Percentiles rank a stretch among this genome's conserved stretches.
phyloP scores from a whole-genome alignment of 2,113 vertebrate species.

The Ochotona curzoniae region DNA sequence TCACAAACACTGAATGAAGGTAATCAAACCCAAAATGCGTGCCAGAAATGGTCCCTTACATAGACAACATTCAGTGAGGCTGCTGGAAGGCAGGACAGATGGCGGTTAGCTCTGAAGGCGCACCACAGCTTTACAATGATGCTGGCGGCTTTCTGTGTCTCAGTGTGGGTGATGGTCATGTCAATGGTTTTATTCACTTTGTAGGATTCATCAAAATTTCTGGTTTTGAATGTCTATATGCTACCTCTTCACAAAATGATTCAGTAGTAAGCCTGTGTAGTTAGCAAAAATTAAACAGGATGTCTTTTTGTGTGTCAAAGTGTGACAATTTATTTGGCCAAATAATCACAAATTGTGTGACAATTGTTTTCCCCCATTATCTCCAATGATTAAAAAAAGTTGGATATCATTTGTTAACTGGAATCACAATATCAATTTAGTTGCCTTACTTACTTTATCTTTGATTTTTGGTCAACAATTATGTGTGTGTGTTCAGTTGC shows the following conservation, averaged over 20 bases:
- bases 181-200: background rate
- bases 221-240: background rate
- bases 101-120: background rate
- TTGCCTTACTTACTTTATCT: constrained; percentile 1
- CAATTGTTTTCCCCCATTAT: constrained; percentile 12
- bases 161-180: background rate
- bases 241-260: background rate
- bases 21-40: background rate
- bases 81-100: background rate
- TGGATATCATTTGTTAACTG: background rate
- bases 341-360: background rate
- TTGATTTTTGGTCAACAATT: background rate
- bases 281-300: constrained; percentile 24
- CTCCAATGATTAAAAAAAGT: constrained; percentile 5
- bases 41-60: background rate
- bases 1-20: background rate
- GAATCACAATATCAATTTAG: background rate
- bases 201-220: background rate
- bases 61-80: background rate
- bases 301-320: constrained; percentile 1
- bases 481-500: background rate
- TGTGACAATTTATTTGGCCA: constrained; percentile 14
- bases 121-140: background rate
- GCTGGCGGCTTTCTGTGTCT: background rate
- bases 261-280: background rate